Base-by-base conservation (phyloP, 2,888 invertebrate species). In the Erynnis tages region DNA sequence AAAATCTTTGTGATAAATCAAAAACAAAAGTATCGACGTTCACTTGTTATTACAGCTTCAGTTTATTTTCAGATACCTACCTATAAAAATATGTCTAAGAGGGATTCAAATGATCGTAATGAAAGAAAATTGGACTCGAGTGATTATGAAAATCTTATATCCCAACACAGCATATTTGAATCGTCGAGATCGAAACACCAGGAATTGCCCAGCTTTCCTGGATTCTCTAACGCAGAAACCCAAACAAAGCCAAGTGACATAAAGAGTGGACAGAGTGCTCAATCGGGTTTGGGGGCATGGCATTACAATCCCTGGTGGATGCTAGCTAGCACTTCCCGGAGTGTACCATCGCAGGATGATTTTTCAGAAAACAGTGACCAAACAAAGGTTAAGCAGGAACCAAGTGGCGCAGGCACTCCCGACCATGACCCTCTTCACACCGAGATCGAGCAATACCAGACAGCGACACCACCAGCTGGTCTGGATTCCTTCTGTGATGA, bases 221-320 rank as follows among this genome's bases (percentile, higher is more conserved):
- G 88, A 40, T 90, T 88, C 67, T 77, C 89, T 8, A 90, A 90
- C 68, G 90, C 90, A 14, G 90, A 90, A 74, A 90, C 90, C 32
- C 90, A 90, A 73, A 90, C 90, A 37, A 90, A 90, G 69, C 70
- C 79, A 52, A 83, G 81, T 68, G 90, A 90, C 60, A 65, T 89
- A 48, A 85, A 87, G 63, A 50, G 43, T 34, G 77, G 76, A 50
- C 87, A 85, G 60, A 56, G 78, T 13, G 77, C 77, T 16, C 89
- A 89, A 47, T 66, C 86, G 19, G 79, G 82, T 25, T 62, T 90
- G 41, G 86, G 88, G 25, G 72, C 90, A 50, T 90, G 90, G 90
- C 90, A 89, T 59, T 90, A 90, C 61, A 90, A 90, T 54, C 90
- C 90, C 17, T 90, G 90, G 90, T 90, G 90, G 90, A 90, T 90